Evolutionary conservation across 2,888 invertebrate genomes (phyloP), one percentile per base, ranked within the genome.

Genomic region (Subacronicta megacephala): DNA sequence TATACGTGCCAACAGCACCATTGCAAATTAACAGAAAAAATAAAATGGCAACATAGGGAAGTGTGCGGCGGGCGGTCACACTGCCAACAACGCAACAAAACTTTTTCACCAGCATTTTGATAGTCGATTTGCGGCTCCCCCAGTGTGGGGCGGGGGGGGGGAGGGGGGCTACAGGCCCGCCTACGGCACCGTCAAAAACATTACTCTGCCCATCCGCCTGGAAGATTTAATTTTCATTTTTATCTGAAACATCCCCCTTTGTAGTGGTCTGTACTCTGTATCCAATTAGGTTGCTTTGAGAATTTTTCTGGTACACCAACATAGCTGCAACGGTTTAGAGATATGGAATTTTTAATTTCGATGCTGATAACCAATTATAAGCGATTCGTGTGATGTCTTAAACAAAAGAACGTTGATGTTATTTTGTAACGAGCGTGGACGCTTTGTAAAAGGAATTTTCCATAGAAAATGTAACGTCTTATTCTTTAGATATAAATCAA

Each of bases 161-260:
- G 43, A 61, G 50, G 59, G 63, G 58, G 52, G 59, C 73, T 54
- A 31, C 42, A 40, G 59, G 61, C 77, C 81, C 83, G 89, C 86
- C 90, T 85, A 84, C 86, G 85, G 84, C 86, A 90, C 92, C 94
- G 94, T 93, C 94, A 93, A 92, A 93, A 94, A 94, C 94, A 94
- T 94, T 93, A 93, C 93, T 92, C 90, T 91, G 92, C 89, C 84
- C 92, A 92, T 93, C 93, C 94, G 88, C 82, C 83, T 86, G 94
- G 94, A 94, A 94, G 94, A 94, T 94, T 94, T 94, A 94, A 94
- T 94, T 94, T 94, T 94, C 94, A 94, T 94, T 94, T 94, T 94
- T 94, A 94, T 94, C 94, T 94, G 90, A 93, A 94, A 93, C 93
- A 93, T 92, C 90, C 93, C 90, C 89, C 93, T 94, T 94, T 94